Evolutionary conservation across 2,888 invertebrate species (phyloP).

Genomic region (Anarsia innoxiella): DNA sequence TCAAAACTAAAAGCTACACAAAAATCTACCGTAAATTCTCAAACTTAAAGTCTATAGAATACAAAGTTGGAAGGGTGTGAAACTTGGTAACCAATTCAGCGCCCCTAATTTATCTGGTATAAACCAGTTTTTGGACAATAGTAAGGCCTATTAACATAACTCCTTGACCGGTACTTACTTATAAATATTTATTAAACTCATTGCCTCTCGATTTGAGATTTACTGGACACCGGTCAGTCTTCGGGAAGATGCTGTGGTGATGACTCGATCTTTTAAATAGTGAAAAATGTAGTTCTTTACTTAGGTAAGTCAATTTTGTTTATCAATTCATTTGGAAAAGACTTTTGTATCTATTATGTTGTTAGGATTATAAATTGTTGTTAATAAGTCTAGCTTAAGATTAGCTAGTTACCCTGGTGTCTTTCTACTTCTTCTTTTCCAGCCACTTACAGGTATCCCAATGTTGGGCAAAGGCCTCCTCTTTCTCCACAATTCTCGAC

Average conservation of each 20-base stretch:
- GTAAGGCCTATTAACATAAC: constrained; percentile 65
- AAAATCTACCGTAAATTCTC: background rate
- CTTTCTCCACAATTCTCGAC: no score
- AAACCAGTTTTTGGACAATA: constrained; percentile 64
- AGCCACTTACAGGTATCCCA: no score
- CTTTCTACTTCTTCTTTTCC: no score
- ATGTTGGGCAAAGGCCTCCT: no score
- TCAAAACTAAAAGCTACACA: background rate
- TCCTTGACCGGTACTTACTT: constrained; percentile 69
- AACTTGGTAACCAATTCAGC: constrained; percentile 39
- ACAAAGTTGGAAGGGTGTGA: constrained; percentile 12
- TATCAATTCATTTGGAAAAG: no score
- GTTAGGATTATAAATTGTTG: no score
- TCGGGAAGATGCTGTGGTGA: constrained; percentile 33
- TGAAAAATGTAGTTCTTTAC: no score
- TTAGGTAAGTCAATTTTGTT: no score
- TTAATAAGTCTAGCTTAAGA: no score
- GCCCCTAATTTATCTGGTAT: constrained; percentile 59
- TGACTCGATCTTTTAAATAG: background rate
- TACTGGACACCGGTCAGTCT: constrained; percentile 32
- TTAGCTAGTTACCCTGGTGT: no score
- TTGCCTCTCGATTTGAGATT: constrained; percentile 9
- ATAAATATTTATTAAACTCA: constrained; percentile 61
- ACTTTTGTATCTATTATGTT: no score
- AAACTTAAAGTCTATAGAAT: no score